These are phyloP conservation scores for Bacillus rossius DNA, from an alignment of 1,140 invertebrate genomes.

Conservation along the genomic window DNA sequence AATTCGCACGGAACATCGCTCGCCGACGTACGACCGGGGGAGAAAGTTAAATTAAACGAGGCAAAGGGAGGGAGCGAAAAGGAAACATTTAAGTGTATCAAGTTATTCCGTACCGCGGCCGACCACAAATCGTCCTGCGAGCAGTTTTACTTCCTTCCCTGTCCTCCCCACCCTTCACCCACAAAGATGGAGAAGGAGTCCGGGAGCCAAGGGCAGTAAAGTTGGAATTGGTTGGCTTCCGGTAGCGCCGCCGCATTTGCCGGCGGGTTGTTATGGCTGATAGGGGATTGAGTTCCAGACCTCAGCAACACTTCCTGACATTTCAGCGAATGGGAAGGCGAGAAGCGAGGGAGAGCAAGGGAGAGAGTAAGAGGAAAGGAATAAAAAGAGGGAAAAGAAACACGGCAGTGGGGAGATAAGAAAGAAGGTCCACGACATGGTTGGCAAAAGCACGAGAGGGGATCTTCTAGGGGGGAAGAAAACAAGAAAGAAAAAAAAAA, in stretches of 20 bases:
- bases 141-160: not conserved
- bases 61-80: too few relatives aligned
- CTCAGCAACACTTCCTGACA: conserved; percentile 9
- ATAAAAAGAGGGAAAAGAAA: not conserved
- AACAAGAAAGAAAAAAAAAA: not conserved
- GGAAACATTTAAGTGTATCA: too few relatives aligned
- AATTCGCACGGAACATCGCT: too few relatives aligned
- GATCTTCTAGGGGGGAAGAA: not conserved
- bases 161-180: too few relatives aligned
- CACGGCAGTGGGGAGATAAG: too few relatives aligned
- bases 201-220: conserved; percentile 2
- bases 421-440: too few relatives aligned
- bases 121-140: conserved; percentile 9
- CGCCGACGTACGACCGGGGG: too few relatives aligned
- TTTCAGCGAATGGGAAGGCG: conserved; percentile 10
- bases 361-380: not conserved
- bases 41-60: too few relatives aligned
- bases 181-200: too few relatives aligned
- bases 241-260: too few relatives aligned
- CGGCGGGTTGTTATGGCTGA: conserved; percentile 10
- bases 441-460: too few relatives aligned
- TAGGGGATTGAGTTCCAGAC: conserved; percentile 5
- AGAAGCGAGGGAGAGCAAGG: not conserved
- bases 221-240: conserved; percentile 14
- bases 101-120: not conserved